Evolutionary conservation across 2,797 vertebrate species (phyloP).

Genomic region (Spondyliosoma cantharus): DNA sequence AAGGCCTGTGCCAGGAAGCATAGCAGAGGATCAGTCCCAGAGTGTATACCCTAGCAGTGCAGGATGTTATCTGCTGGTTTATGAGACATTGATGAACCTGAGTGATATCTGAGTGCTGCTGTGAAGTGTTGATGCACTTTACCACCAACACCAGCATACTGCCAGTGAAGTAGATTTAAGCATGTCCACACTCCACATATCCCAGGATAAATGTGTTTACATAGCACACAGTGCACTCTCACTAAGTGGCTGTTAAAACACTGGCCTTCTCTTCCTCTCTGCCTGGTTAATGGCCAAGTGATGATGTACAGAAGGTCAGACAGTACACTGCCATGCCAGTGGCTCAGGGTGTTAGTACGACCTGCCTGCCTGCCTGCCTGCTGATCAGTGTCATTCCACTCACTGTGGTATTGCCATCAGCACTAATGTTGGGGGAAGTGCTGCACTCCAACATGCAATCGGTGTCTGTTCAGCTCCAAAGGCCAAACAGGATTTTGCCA

Average conservation of each 20-base stretch:
- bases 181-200: slow-evolving; percentile 50
- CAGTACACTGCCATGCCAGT: slow-evolving; percentile 26
- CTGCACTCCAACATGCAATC: slow-evolving; percentile 47
- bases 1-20: slow-evolving; percentile 40
- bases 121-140: slow-evolving; percentile 48
- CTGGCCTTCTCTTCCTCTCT: slow-evolving; percentile 25
- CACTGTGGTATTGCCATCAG: slow-evolving; percentile 36
- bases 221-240: slow-evolving; percentile 50
- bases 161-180: slow-evolving; percentile 48
- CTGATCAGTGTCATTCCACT: slow-evolving; percentile 49
- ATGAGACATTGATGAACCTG: slow-evolving; percentile 44
- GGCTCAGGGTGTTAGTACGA: slow-evolving; percentile 33
- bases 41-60: slow-evolving; percentile 29
- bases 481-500: slow-evolving; percentile 69
- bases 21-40: slow-evolving; percentile 38
- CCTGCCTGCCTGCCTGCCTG: slow-evolving; percentile 35
- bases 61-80: slow-evolving; percentile 50
- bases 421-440: slow-evolving; percentile 41
- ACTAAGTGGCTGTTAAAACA: slow-evolving; percentile 69
- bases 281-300: slow-evolving; percentile 72
- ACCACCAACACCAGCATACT: slow-evolving; percentile 20
- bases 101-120: slow-evolving; percentile 41
- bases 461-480: slow-evolving; percentile 40
- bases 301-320: slow-evolving; percentile 69
- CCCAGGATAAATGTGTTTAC: slow-evolving; percentile 66